Percentiles rank a stretch among this genome's conserved stretches.
Conservation (phyloP, 2,888 invertebrate species). For the Pyrgus malvae region DNA sequence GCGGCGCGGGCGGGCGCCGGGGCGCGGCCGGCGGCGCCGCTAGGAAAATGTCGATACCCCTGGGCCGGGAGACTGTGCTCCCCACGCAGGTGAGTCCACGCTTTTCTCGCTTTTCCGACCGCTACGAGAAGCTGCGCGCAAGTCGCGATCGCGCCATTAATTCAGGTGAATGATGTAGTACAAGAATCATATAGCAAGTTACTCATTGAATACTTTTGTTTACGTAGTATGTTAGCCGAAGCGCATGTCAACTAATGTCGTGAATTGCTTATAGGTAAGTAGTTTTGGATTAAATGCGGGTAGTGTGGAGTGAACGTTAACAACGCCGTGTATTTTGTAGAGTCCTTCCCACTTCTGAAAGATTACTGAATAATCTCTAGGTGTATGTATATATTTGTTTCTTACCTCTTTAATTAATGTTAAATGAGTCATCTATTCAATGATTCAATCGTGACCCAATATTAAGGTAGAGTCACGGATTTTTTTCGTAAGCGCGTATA, state of each 20-base stretch:
- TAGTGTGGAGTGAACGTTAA: too few species aligned
- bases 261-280: too few species aligned
- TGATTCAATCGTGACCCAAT: neutral
- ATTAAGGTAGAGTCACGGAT: neutral
- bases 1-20: constrained; percentile 75
- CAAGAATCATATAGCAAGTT: constrained; percentile 10
- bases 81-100: constrained; percentile 74
- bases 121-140: neutral
- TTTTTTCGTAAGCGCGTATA: too few species aligned
- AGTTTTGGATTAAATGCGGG: too few species aligned
- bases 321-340: neutral
- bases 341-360: too few species aligned
- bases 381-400: too few species aligned
- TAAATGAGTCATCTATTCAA: neutral
- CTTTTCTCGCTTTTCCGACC: constrained; percentile 42
- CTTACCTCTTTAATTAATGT: neutral
- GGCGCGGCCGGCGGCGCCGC: constrained; percentile 80
- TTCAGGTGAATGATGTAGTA: constrained; percentile 12
- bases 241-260: constrained; percentile 5
- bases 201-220: constrained; percentile 16
- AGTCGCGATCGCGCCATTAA: neutral
- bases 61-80: constrained; percentile 76
- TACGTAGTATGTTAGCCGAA: constrained; percentile 1
- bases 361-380: too few species aligned
- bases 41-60: constrained; percentile 81